Conservation (phyloP, 2,888 invertebrate genomes). For the Leptinotarsa peninsularis region DNA sequence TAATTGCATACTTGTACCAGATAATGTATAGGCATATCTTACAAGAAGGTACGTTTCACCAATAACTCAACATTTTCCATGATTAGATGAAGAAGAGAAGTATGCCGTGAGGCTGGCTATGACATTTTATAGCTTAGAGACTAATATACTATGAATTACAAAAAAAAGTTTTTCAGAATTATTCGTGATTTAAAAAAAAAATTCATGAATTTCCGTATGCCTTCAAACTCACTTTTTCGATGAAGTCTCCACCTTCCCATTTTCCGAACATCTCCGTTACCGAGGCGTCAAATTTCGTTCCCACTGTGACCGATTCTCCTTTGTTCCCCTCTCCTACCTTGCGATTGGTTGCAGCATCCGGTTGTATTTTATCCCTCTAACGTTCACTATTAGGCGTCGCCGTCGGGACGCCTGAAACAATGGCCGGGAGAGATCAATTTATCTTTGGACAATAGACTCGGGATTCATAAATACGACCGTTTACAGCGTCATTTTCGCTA, state of each 20-base stretch:
- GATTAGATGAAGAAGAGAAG: too few species aligned
- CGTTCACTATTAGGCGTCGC: constrained; percentile 50
- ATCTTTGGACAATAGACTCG: constrained; percentile 29
- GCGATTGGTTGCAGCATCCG: constrained; percentile 61
- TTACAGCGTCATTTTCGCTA: constrained; percentile 28
- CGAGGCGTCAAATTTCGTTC: constrained; percentile 34
- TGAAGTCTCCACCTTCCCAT: not conserved
- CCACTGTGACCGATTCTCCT: constrained; percentile 35
- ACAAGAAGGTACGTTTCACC: too few species aligned
- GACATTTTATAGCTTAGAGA: too few species aligned
- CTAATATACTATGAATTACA: too few species aligned
- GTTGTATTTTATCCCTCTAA: constrained; percentile 53
- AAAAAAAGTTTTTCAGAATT: too few species aligned
- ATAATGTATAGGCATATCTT: too few species aligned
- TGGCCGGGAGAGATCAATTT: constrained; percentile 41
- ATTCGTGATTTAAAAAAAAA: too few species aligned
- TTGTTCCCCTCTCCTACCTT: constrained; percentile 42
- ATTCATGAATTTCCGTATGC: not conserved
- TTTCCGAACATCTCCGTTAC: constrained; percentile 6
- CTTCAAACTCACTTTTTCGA: not conserved
- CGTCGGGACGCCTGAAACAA: constrained; percentile 56
- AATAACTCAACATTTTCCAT: too few species aligned
- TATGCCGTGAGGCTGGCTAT: too few species aligned
- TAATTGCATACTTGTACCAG: too few species aligned
- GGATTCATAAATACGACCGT: constrained; percentile 39